A percentile compares a stretch with the other conserved stretches of the same genome.
phyloP scores from a whole-genome alignment of 2,797 vertebrate species.

The Phrynocephalus guinanensis region DNA sequence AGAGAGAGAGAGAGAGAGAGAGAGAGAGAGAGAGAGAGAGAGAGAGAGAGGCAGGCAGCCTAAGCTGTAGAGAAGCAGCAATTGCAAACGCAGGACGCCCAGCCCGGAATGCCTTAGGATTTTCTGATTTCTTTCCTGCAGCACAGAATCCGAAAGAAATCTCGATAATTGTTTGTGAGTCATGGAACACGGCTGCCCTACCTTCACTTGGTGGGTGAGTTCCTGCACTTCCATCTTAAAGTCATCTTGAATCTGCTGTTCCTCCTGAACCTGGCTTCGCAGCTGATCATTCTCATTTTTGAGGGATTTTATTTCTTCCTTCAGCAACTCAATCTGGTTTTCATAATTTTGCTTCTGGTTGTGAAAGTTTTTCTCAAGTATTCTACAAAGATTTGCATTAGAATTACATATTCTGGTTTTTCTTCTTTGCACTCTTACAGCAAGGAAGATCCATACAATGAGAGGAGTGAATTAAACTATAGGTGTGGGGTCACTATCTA shows the following conservation, averaged over 20 bases:
- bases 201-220: conserved; percentile 88
- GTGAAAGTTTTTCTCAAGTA: conserved; percentile 89
- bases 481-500: not conserved
- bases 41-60: too few relatives aligned
- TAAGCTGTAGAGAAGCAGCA: too few relatives aligned
- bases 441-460: not conserved
- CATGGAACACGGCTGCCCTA: conserved; percentile 45
- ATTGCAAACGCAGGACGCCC: too few relatives aligned
- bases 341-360: conserved; percentile 87
- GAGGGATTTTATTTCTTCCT: conserved; percentile 84
- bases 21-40: too few relatives aligned
- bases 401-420: not conserved
- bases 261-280: conserved; percentile 82
- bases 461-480: not conserved
- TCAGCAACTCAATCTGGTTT: conserved; percentile 82
- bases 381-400: conserved; percentile 70
- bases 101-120: too few relatives aligned
- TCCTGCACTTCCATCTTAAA: conserved; percentile 87
- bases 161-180: not conserved
- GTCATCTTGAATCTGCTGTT: conserved; percentile 69
- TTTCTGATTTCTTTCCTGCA: not conserved
- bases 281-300: conserved; percentile 84
- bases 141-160: conserved; percentile 5
- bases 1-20: too few relatives aligned
- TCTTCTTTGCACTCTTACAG: accelerated